A percentile compares a stretch with the other conserved stretches of the same genome.
Conservation (phyloP, 2,113 vertebrate species). For the Dromiciops gliroides region DNA sequence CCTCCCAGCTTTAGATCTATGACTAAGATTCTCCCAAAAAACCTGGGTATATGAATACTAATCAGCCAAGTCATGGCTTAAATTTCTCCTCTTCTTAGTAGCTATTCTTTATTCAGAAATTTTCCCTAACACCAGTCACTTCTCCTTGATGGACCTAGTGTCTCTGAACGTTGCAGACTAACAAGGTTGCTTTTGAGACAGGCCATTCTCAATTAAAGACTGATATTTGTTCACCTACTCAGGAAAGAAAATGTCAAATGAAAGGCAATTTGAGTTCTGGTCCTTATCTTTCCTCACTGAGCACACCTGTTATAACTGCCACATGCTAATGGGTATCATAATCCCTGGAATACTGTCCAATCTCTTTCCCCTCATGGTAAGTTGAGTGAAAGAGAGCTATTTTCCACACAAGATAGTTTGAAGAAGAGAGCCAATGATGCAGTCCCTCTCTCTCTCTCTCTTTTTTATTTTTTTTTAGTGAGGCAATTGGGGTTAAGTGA, state of each 20-base stretch:
- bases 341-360: background rate
- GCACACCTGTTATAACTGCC: background rate
- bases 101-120: background rate
- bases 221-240: background rate
- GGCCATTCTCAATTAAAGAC: background rate
- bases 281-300: background rate
- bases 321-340: background rate
- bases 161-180: background rate
- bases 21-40: background rate
- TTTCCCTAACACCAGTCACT: background rate
- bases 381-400: background rate
- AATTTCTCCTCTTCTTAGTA: background rate
- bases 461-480: too few species aligned
- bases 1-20: background rate
- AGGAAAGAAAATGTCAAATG: background rate
- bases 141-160: background rate
- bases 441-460: background rate
- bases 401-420: background rate
- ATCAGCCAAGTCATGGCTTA: background rate
- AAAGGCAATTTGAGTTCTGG: background rate
- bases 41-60: background rate
- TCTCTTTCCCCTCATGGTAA: background rate
- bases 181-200: background rate
- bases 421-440: background rate
- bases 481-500: too few species aligned